Evolutionary conservation across 1,140 invertebrate genomes (phyloP), one percentile per base, ranked within the genome.

Genomic region (Dolichoris vasculosae): DNA sequence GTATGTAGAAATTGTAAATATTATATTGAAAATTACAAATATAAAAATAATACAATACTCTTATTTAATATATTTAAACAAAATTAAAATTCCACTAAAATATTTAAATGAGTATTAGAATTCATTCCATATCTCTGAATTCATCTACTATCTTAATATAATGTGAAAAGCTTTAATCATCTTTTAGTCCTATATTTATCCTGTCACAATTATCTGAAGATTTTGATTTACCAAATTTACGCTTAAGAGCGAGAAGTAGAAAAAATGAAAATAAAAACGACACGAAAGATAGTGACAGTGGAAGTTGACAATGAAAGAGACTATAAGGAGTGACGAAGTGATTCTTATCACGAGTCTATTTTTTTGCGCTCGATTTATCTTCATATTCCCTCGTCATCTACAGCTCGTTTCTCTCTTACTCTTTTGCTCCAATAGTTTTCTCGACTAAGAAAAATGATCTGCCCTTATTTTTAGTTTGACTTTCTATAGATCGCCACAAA

Each of bases 311-410:
- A 35, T 38, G 51, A 75, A 86, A 83, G 48, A 35, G 35, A 55
- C 30, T 32, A 85, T 59, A 71, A 40, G 20, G 26, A 84, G 46
- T 59, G 73, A 78, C 48, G 63, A 78, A 85, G 71, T 80, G 78
- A 82, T 81, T 84, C 67, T 86, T 83, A 82, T 79, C 83, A 73
- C 51, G 83, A 63, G 43, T 84, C 67, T 51, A 51, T 35, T n/a
- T 32, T 78, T 84, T 84, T 77, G 23, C 71, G 79, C 78, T 71
- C 69, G 59, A 82, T 85, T 87, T 87, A 85, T 85, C 79, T 78
- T 86, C 82, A 76, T 83, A 84, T 76, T 77, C 73, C 46, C 38
- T 73, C 64, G 30, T 55, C 71, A 23, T 59, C n/a, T 23, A 46
- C 48, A 35, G 30, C 64, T 55, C 79, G 78, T 77, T 76, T 43